Evolutionary conservation across 2,113 vertebrate genomes (phyloP).

Genomic region (Delphinus delphis): DNA sequence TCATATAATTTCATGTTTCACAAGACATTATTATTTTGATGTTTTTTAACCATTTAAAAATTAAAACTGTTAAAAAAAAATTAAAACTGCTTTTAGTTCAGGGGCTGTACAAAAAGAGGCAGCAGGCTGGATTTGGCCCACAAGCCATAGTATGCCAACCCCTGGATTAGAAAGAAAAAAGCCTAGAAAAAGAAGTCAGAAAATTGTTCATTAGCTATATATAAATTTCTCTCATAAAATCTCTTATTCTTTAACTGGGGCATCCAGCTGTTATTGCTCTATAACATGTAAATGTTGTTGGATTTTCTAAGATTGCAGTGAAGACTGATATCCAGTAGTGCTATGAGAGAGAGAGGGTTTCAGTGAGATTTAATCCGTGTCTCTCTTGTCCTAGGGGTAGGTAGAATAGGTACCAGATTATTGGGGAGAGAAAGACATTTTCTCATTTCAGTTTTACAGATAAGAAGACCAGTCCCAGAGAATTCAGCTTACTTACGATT

Average conservation of each 20-base stretch:
- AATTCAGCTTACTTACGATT: neutral
- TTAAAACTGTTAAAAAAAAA: neutral
- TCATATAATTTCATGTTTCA: neutral
- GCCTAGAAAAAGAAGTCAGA: neutral
- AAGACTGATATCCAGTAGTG: neutral
- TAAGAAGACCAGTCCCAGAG: neutral
- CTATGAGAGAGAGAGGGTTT: neutral
- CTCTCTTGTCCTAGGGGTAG: neutral
- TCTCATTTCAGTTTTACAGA: neutral
- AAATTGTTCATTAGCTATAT: neutral
- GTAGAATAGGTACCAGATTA: neutral
- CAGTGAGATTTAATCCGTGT: neutral
- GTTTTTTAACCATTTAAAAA: conserved; percentile 24
- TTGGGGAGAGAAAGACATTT: neutral
- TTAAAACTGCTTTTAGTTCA: neutral
- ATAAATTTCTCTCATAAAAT: neutral
- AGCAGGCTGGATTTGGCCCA: neutral
- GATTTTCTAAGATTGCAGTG: neutral
- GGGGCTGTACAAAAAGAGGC: neutral
- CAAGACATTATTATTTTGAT: neutral
- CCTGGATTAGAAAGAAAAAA: neutral
- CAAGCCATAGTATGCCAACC: neutral
- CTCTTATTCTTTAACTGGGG: neutral
- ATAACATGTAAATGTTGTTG: neutral
- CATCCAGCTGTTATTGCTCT: neutral